Conservation (phyloP, 2,797 vertebrate species). For the Cryptoprocta ferox region DNA sequence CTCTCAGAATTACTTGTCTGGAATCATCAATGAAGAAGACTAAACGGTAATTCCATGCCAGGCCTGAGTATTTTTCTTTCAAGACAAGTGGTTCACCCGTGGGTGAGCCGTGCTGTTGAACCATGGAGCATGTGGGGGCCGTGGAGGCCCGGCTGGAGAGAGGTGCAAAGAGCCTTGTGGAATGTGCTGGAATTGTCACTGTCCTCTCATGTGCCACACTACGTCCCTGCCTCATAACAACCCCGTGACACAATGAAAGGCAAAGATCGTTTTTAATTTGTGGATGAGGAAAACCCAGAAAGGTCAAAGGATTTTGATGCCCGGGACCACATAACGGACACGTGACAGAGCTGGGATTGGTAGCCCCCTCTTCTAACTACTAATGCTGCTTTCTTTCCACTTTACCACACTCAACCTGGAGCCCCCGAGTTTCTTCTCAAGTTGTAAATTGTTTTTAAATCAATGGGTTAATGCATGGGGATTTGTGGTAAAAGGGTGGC, state of each 20-base stretch:
- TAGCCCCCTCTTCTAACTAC: neutral
- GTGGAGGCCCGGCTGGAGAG: neutral
- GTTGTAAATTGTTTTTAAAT: neutral
- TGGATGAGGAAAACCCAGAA: neutral
- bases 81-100: neutral
- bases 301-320: neutral
- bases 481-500: neutral
- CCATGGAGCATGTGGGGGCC: neutral
- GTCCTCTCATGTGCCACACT: neutral
- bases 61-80: neutral
- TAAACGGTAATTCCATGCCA: neutral
- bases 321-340: neutral
- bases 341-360: neutral
- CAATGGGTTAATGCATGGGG: neutral
- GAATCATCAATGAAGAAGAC: constrained; percentile 37
- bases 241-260: neutral
- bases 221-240: neutral
- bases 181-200: neutral
- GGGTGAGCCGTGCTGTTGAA: neutral
- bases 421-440: neutral
- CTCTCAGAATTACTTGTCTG: constrained; percentile 37
- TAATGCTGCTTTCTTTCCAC: neutral
- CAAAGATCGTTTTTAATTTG: neutral
- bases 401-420: neutral
- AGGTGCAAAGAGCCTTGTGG: neutral